A percentile compares a stretch with the other conserved stretches of the same genome.
Evolutionary conservation across 2,888 invertebrate species (phyloP).

Genomic region (Apomyelois bistriatella): DNA sequence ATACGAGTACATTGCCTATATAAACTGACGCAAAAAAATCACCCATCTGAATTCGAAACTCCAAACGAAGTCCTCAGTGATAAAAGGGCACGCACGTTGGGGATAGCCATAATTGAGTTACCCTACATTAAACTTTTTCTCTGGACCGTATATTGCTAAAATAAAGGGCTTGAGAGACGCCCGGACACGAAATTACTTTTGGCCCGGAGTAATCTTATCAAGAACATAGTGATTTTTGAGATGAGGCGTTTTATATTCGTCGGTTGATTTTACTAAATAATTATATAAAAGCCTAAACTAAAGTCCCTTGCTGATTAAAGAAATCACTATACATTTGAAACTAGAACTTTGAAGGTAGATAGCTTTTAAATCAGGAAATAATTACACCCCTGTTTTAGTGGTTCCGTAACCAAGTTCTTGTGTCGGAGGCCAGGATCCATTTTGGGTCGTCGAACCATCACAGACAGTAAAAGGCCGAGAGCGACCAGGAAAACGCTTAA

Average conservation of each 20-base stretch:
- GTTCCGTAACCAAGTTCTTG: too few relatives aligned
- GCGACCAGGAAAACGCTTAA: slow-evolving; percentile 1
- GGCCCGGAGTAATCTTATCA: slow-evolving; percentile 48
- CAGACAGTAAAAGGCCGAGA: too few relatives aligned
- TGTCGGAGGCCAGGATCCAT: too few relatives aligned
- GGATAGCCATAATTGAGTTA: slow-evolving; percentile 58
- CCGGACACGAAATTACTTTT: slow-evolving; percentile 47
- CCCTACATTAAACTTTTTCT: slow-evolving; percentile 65
- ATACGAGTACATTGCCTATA: too few relatives aligned
- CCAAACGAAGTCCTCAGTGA: slow-evolving; percentile 21
- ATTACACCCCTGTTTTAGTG: too few relatives aligned
- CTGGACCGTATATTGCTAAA: slow-evolving; percentile 56
- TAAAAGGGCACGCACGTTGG: slow-evolving; percentile 47
- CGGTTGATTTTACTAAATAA: slow-evolving; percentile 31
- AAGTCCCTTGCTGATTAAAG: too few relatives aligned
- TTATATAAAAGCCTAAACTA: too few relatives aligned
- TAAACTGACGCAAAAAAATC: not conserved
- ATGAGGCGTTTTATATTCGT: slow-evolving; percentile 34
- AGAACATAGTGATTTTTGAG: slow-evolving; percentile 45
- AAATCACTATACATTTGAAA: too few relatives aligned
- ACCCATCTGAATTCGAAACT: not conserved
- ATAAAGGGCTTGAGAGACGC: slow-evolving; percentile 51
- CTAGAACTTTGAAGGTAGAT: too few relatives aligned
- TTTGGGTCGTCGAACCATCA: too few relatives aligned
- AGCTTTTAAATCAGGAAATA: too few relatives aligned